These are phyloP conservation scores for Doryteuthis pealeii DNA, from an alignment of 1,140 invertebrate species.

Conservation along the genomic window DNA sequence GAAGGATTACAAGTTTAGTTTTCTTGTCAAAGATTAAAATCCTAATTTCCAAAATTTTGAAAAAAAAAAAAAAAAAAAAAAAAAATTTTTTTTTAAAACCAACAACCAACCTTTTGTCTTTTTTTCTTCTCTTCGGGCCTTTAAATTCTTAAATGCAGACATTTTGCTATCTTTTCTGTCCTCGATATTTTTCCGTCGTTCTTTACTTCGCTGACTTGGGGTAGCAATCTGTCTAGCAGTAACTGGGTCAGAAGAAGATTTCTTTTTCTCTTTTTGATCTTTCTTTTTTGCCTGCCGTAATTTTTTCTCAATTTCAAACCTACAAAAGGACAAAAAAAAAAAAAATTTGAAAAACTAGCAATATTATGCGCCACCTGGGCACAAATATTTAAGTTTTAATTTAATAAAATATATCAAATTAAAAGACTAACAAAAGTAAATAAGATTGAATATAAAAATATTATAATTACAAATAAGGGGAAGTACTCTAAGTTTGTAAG, in stretches of 20 bases:
- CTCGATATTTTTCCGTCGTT: constrained; percentile 89
- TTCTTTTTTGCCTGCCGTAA: constrained; percentile 81
- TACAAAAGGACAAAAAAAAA: constrained; percentile 43
- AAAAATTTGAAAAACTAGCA: too few relatives aligned
- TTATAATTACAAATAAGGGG: too few relatives aligned
- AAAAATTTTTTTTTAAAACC: neutral
- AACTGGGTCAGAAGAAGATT: constrained; percentile 24
- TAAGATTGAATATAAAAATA: too few relatives aligned
- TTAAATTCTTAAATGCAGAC: constrained; percentile 87
- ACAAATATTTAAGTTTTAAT: too few relatives aligned
- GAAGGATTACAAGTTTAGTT: too few relatives aligned
- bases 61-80: neutral
- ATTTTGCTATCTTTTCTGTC: constrained; percentile 76
- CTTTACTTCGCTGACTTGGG: constrained; percentile 79
- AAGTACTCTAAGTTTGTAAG: too few relatives aligned
- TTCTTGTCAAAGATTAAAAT: too few relatives aligned
- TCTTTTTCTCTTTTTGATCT: constrained; percentile 67
- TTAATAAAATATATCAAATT: too few relatives aligned
- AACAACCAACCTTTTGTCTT: constrained; percentile 64
- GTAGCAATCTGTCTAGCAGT: constrained; percentile 39
- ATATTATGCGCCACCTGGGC: too few relatives aligned
- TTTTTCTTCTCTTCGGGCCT: constrained; percentile 85
- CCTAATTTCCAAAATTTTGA: too few relatives aligned
- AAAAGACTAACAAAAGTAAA: too few relatives aligned
- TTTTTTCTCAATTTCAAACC: constrained; percentile 97